Conservation (phyloP, 1,140 invertebrate species). For the Lordiphosa stackelbergi region DNA sequence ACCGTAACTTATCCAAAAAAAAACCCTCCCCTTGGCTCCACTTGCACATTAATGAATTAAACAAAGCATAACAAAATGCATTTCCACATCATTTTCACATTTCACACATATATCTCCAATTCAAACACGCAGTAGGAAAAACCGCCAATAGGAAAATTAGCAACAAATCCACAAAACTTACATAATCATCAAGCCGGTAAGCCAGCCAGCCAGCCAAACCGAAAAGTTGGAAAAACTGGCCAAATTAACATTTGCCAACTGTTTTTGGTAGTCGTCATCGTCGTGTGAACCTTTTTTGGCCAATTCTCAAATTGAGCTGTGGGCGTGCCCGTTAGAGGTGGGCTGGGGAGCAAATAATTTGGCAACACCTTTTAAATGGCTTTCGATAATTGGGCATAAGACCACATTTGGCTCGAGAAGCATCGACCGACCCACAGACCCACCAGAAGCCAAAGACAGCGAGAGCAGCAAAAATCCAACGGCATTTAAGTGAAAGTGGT, state of each 20-base stretch:
- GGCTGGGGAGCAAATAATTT: slow-evolving; percentile 1
- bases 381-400: slow-evolving; percentile 15
- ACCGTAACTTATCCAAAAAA: slow-evolving; percentile 2
- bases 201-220: too few relatives aligned
- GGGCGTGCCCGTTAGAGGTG: slow-evolving; percentile 1
- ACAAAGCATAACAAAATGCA: slow-evolving; percentile 52
- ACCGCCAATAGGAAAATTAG: slow-evolving; percentile 33
- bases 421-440: slow-evolving; percentile 4
- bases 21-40: slow-evolving; percentile 23
- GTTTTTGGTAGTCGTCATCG: slow-evolving; percentile 7
- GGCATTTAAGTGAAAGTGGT: slow-evolving; percentile 31
- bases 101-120: slow-evolving; percentile 34
- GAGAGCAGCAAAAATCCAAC: slow-evolving; percentile 11
- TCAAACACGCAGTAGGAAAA: slow-evolving; percentile 58
- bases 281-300: slow-evolving; percentile 18
- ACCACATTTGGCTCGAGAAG: background rate
- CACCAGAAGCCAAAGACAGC: slow-evolving; percentile 1
- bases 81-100: slow-evolving; percentile 47
- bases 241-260: slow-evolving; percentile 37
- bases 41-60: slow-evolving; percentile 57
- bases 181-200: slow-evolving; percentile 9
- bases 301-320: slow-evolving; percentile 9
- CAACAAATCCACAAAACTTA: slow-evolving; percentile 36
- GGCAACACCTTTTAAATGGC: slow-evolving; percentile 13
- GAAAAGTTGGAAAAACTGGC: slow-evolving; percentile 20